Evolutionary conservation across 2,888 invertebrate species (phyloP), one percentile per base, ranked within the genome.

Genomic region (Dryobotodes eremita): DNA sequence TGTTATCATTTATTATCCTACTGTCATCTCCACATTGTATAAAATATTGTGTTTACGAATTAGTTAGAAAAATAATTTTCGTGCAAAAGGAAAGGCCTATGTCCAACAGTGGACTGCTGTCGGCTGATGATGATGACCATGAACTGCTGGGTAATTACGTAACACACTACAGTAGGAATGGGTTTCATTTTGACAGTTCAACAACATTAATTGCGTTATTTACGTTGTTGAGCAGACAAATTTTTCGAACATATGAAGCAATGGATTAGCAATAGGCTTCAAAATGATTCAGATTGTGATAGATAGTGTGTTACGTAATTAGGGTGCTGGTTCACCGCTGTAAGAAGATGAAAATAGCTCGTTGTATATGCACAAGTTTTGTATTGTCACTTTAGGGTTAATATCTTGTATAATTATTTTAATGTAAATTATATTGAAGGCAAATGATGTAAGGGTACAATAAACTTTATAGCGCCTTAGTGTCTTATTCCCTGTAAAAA

Each of bases 401-500:
- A n/a, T 5, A 20, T 62, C 17, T 11, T 53, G 20, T 61, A 15
- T 26, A 55, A 74, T 61, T 75, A 82, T 17, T 70, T 71, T 23
- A 79, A 55, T 78, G 61, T 78, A 53, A 50, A 62, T 53, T 69
- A 59, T 71, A 71, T n/a, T 17, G 10, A 69, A 66, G 20, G 79
- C 84, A 84, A 86, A 85, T 71, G 84, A 85, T 85, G 84, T 59
- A 83, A 36, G 71, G 77, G 84, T 85, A 85, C 84, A 85, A 85
- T 85, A 86, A 84, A 83, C 50, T 55, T 57, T 42, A 71, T 83
- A 85, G 79, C 62, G 73, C 64, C 23, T 64, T 75, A 66, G 42
- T 61, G 10, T 82, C 57, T 57, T 20, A 64, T 36, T 65, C 65
- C 48, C 13, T 48, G 7, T 26, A 59, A 2, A 59, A 2, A 57